phyloP scores from a whole-genome alignment of 1,140 invertebrate species.

The Dryas iulia region DNA sequence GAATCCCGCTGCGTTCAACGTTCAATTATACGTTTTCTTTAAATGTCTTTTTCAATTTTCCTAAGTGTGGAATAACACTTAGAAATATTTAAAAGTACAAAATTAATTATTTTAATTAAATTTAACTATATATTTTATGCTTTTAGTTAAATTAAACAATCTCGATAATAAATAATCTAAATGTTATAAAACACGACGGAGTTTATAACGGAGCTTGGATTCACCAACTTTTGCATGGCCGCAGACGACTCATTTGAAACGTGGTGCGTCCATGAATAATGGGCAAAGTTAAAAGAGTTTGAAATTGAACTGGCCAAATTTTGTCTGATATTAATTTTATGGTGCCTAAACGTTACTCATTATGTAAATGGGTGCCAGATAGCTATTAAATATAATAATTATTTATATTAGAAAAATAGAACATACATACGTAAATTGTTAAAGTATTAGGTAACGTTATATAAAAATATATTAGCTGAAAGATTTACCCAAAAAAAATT shows the following conservation, averaged over 20 bases:
- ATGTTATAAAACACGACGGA: background rate
- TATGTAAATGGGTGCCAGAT: conserved; percentile 25
- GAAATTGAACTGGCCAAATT: conserved; percentile 58
- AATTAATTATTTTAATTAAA: too few relatives aligned
- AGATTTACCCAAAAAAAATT: too few relatives aligned
- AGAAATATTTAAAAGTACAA: too few relatives aligned
- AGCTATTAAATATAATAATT: background rate
- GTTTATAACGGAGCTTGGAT: conserved; percentile 1
- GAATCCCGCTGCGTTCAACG: too few relatives aligned
- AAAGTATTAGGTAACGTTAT: too few relatives aligned
- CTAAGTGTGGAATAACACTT: too few relatives aligned
- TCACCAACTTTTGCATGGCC: conserved; percentile 43
- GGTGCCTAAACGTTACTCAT: conserved; percentile 43
- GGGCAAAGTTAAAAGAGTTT: conserved; percentile 60
- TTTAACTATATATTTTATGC: too few relatives aligned
- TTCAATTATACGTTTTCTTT: too few relatives aligned
- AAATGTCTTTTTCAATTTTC: too few relatives aligned
- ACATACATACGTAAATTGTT: too few relatives aligned
- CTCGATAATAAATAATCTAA: background rate
- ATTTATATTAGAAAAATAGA: too few relatives aligned
- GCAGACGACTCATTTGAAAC: conserved; percentile 46
- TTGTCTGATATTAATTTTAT: conserved; percentile 17
- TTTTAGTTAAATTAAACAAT: background rate
- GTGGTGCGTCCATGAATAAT: conserved; percentile 52
- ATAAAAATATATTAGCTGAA: too few relatives aligned